Evolutionary conservation across 1,140 invertebrate genomes (phyloP).

Genomic region (Drosophila sproati): DNA sequence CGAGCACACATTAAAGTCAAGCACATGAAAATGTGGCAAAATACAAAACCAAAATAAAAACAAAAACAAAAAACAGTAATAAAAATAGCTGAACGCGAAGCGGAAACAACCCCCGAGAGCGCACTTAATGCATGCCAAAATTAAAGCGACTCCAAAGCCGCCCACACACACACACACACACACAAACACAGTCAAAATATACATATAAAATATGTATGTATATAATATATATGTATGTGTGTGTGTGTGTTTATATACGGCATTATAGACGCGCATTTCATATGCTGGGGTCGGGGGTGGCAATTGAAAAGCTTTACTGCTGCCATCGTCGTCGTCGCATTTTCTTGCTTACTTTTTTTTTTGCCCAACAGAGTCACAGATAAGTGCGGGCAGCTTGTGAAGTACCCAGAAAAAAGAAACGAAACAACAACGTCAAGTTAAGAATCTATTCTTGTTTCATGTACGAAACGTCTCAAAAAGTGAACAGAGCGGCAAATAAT

Average conservation of each 20-base stretch:
- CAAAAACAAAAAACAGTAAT: slow-evolving; percentile 19
- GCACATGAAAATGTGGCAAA: slow-evolving; percentile 24
- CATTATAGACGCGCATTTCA: slow-evolving; percentile 79
- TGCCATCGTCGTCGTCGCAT: slow-evolving; percentile 40
- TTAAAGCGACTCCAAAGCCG: slow-evolving; percentile 67
- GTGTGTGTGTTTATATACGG: slow-evolving; percentile 68
- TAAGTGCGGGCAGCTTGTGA: slow-evolving; percentile 1
- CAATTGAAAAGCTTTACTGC: slow-evolving; percentile 82
- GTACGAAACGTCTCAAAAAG: no score
- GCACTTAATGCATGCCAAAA: slow-evolving; percentile 82
- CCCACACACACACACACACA: slow-evolving; percentile 42
- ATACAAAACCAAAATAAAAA: slow-evolving; percentile 34
- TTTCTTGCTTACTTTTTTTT: slow-evolving; percentile 51
- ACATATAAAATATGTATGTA: slow-evolving; percentile 19
- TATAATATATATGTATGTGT: slow-evolving; percentile 23
- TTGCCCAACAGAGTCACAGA: slow-evolving; percentile 25
- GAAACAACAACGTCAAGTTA: no score
- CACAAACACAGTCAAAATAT: slow-evolving; percentile 48
- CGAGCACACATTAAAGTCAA: slow-evolving; percentile 1
- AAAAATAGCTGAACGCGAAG: slow-evolving; percentile 57
- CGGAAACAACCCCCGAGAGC: slow-evolving; percentile 78
- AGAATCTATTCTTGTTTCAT: neutral
- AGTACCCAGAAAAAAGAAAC: neutral
- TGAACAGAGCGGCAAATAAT: no score
- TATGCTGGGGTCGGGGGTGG: slow-evolving; percentile 55